These are phyloP conservation scores for Anseranas semipalmata DNA, from an alignment of 2,113 vertebrate genomes.

Conservation along the genomic window DNA sequence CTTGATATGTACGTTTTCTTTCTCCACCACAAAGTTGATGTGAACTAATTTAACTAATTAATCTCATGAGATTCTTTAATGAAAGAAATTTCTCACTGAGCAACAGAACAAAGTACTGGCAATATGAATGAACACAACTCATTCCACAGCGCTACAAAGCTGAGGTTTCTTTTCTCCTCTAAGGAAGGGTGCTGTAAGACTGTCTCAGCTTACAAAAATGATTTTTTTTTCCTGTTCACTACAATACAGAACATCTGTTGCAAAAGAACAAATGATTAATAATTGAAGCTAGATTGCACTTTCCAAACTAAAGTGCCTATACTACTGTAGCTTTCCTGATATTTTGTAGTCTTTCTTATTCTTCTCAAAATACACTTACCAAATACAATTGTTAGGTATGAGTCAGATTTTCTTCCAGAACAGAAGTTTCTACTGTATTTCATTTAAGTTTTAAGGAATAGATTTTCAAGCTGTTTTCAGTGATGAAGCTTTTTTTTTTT, in stretches of 20 bases:
- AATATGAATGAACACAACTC: background rate
- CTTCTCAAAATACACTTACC: background rate
- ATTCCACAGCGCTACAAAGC: constrained; percentile 1
- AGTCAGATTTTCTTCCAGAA: background rate
- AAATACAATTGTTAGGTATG: background rate
- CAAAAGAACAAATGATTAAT: constrained; percentile 29
- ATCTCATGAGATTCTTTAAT: constrained; percentile 51
- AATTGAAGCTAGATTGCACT: background rate
- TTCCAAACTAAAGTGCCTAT: background rate
- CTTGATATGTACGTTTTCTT: background rate
- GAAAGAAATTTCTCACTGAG: constrained; percentile 26
- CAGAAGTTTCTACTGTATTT: background rate
- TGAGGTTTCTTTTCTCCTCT: constrained; percentile 8
- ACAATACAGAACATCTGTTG: constrained; percentile 32
- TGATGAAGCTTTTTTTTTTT: background rate
- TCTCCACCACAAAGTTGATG: background rate
- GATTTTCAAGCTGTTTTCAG: background rate
- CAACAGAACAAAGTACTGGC: constrained; percentile 37
- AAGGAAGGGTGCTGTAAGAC: background rate
- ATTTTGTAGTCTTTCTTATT: background rate
- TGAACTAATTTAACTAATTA: constrained; percentile 63
- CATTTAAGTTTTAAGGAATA: background rate
- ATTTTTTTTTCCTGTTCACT: background rate
- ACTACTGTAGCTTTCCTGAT: background rate
- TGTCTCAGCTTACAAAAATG: background rate